Percentiles rank a stretch among this genome's conserved stretches.
phyloP scores from a whole-genome alignment of 2,113 vertebrate genomes.

The Petrocephalus microphthalmus region DNA sequence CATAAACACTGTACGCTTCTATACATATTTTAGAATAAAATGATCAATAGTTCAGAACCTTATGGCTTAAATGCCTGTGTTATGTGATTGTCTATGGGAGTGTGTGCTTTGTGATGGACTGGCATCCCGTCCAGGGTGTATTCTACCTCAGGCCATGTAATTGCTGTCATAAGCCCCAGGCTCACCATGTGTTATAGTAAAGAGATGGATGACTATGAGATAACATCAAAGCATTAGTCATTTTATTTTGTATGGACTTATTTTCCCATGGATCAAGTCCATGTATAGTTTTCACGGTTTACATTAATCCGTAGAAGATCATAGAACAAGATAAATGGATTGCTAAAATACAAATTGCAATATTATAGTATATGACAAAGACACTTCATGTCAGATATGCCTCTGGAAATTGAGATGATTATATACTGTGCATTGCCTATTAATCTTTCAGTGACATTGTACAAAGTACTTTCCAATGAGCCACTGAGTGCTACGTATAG shows the following conservation, averaged over 20 bases:
- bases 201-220: background rate
- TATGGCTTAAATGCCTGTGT: background rate
- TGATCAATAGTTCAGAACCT: background rate
- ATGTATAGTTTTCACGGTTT: background rate
- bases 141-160: background rate
- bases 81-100: background rate
- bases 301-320: background rate
- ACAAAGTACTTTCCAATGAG: background rate
- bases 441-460: background rate
- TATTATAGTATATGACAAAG: background rate
- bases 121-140: background rate
- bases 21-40: background rate
- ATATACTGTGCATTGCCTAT: background rate
- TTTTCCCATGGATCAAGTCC: background rate
- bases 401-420: background rate
- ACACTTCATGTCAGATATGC: background rate
- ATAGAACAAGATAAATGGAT: background rate
- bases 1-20: background rate
- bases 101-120: background rate
- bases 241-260: background rate
- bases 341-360: background rate
- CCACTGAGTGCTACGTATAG: background rate
- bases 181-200: background rate
- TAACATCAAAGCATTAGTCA: background rate
- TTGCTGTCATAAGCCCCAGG: background rate